Conservation (phyloP, 2,888 invertebrate species). For the Protodeltote pygarga region DNA sequence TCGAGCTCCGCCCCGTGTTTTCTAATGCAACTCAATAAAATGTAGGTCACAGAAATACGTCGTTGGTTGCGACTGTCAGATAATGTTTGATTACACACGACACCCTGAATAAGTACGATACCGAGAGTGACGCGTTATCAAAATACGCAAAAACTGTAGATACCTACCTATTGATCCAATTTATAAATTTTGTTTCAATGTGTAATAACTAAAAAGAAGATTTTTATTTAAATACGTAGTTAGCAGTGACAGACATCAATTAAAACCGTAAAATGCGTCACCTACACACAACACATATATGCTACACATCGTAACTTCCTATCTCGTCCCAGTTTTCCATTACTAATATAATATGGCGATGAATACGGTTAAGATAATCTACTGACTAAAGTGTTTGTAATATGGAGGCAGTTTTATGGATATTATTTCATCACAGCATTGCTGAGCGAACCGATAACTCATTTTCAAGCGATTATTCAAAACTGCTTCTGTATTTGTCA, state of each 20-base stretch:
- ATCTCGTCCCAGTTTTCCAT: conserved; percentile 17
- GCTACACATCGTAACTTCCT: conserved; percentile 40
- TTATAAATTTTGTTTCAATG: too few relatives aligned
- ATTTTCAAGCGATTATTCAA: conserved; percentile 16
- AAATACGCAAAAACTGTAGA: conserved; percentile 8
- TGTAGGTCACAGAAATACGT: conserved; percentile 77
- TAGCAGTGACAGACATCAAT: too few relatives aligned
- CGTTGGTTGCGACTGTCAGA: conserved; percentile 53
- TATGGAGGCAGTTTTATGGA: conserved; percentile 36
- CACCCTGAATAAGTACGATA: conserved; percentile 39
- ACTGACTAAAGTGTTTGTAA: not conserved
- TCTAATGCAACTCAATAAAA: conserved; percentile 81
- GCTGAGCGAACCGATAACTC: conserved; percentile 33
- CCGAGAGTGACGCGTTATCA: conserved; percentile 6
- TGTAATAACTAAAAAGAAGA: too few relatives aligned
- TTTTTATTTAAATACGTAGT: too few relatives aligned
- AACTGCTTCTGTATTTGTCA: conserved; percentile 57
- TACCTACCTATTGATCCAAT: too few relatives aligned
- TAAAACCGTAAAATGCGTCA: too few relatives aligned
- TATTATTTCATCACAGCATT: conserved; percentile 6
- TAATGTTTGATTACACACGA: conserved; percentile 47
- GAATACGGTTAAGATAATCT: not conserved
- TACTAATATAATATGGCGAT: conserved; percentile 15
- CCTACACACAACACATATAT: conserved; percentile 6
- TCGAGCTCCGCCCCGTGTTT: conserved; percentile 79